phyloP scores from a whole-genome alignment of 2,797 vertebrate species.

The Australoheros facetus region DNA sequence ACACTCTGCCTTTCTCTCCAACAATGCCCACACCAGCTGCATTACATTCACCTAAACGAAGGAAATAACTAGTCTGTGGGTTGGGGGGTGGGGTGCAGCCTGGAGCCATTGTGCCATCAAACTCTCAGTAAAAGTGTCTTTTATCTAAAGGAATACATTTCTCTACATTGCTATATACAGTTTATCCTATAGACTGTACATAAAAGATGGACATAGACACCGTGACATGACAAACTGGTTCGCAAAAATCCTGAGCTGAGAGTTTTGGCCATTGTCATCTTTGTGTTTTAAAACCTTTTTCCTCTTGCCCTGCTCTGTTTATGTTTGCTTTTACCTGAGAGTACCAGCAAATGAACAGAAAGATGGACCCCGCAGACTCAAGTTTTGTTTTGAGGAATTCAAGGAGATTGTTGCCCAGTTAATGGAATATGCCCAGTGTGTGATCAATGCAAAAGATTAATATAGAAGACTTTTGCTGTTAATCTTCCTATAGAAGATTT shows the following conservation, averaged over 20 bases:
- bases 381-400: too few species aligned
- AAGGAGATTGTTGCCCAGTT: too few species aligned
- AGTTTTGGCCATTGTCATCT: neutral
- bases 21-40: slow-evolving; percentile 64
- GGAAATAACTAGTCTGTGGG: slow-evolving; percentile 63
- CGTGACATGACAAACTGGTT: neutral
- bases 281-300: neutral
- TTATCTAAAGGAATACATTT: slow-evolving; percentile 27
- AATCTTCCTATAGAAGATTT: too few species aligned
- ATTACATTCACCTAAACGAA: slow-evolving; percentile 63
- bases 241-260: neutral
- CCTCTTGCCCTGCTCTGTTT: too few species aligned
- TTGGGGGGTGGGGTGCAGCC: slow-evolving; percentile 11
- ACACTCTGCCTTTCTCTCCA: slow-evolving; percentile 62
- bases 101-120: slow-evolving; percentile 26
- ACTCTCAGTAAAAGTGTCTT: slow-evolving; percentile 23
- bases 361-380: too few species aligned
- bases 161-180: neutral
- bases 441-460: too few species aligned
- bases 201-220: neutral
- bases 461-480: too few species aligned
- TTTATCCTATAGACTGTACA: neutral
- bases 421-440: too few species aligned
- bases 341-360: too few species aligned
- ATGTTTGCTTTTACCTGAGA: too few species aligned